Evolutionary conservation across 1,140 invertebrate genomes (phyloP).

Genomic region (Penaeus vannamei): DNA sequence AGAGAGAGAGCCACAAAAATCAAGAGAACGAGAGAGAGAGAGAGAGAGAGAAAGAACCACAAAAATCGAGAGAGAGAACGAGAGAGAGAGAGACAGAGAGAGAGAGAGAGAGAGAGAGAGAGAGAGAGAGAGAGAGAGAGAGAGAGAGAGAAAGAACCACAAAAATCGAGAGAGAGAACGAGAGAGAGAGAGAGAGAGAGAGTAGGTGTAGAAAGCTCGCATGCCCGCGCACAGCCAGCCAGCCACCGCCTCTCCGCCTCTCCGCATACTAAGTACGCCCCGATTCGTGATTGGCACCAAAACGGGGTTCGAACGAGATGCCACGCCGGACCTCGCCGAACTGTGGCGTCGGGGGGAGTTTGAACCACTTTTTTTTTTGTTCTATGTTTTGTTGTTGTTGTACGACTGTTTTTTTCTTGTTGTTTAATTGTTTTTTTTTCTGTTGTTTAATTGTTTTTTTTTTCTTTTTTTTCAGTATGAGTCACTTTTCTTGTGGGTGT

Average conservation of each 20-base stretch:
- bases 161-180: background rate
- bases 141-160: background rate
- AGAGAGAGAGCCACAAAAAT: background rate
- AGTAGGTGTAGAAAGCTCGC: background rate
- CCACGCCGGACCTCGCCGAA: background rate
- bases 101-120: background rate
- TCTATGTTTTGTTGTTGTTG: background rate
- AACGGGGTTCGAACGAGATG: background rate
- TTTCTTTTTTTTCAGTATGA: background rate
- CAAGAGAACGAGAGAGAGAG: background rate
- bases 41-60: background rate
- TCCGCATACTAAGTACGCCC: too few species aligned
- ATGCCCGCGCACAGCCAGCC: background rate
- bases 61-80: background rate
- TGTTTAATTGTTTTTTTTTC: too few species aligned
- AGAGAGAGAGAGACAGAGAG: background rate
- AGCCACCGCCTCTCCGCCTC: too few species aligned
- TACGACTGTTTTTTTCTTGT: too few species aligned
- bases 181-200: background rate
- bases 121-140: background rate
- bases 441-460: too few species aligned
- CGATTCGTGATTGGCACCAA: too few species aligned
- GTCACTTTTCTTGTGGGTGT: slow-evolving; percentile 17
- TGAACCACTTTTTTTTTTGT: background rate
- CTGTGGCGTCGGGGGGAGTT: too few species aligned